Percentiles rank a stretch among this genome's conserved stretches.
These are phyloP conservation scores for Oligia strigilis DNA, from an alignment of 2,888 invertebrate species.

Conservation along the genomic window DNA sequence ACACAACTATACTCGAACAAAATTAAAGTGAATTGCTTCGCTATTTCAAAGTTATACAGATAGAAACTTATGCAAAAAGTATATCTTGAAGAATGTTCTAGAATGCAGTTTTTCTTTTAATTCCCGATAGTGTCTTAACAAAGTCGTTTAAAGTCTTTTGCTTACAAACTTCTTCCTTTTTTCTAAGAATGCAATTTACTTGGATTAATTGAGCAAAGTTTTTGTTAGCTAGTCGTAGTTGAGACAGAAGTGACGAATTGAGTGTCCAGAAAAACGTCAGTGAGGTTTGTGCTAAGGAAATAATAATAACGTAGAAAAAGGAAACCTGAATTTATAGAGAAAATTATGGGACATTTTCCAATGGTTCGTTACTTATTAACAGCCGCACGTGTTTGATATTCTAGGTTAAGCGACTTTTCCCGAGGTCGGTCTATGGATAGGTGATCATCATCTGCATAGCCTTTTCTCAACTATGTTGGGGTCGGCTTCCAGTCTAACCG, in stretches of 20 bases:
- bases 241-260: slow-evolving; percentile 23
- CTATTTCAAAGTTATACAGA: slow-evolving; percentile 16
- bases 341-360: background rate
- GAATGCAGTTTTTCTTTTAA: slow-evolving; percentile 47
- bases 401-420: background rate
- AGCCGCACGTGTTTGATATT: background rate
- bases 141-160: slow-evolving; percentile 60
- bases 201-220: slow-evolving; percentile 64
- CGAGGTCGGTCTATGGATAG: background rate
- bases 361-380: background rate
- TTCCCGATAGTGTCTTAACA: slow-evolving; percentile 54
- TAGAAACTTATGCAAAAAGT: slow-evolving; percentile 37
- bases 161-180: slow-evolving; percentile 36
- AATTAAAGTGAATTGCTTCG: slow-evolving; percentile 15
- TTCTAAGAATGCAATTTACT: slow-evolving; percentile 60
- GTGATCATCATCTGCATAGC: too few species aligned
- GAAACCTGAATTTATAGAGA: background rate
- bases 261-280: background rate
- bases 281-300: background rate
- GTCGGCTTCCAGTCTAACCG: too few species aligned
- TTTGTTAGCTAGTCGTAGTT: slow-evolving; percentile 40
- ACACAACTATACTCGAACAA: slow-evolving; percentile 8
- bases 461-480: too few species aligned
- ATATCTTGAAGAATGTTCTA: slow-evolving; percentile 9
- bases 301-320: too few species aligned